Evolutionary conservation across 2,888 invertebrate genomes (phyloP), one percentile per base, ranked within the genome.

Genomic region (Icerya purchasi): DNA sequence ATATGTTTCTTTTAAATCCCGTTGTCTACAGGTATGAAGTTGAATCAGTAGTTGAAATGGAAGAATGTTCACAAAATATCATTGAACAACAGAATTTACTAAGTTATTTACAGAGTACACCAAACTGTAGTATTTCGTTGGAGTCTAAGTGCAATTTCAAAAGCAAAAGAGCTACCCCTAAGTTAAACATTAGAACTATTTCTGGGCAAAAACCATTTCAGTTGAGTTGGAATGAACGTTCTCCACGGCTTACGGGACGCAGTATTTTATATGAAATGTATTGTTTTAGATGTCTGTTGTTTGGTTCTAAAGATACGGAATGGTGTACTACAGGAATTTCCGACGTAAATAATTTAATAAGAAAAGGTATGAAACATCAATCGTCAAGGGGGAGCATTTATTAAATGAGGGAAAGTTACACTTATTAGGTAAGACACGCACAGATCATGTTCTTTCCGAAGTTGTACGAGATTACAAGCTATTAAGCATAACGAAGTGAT

Each of bases 71-170:
- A n/a, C n/a, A n/a, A n/a, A n/a, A 19, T 49, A 50, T 49, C 20
- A 22, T 19, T 49, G 50, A 21, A 22, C 50, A 50, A 57, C 22
- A 22, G 18, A 36, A 36, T 36, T 36, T 36, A 36, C 14, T 36
- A 36, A n/a, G n/a, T n/a, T 36, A 8, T 36, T 36, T 53, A 53
- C 53, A 21, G n/a, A 53, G 53, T n/a, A 53, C n/a, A 53, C 8
- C 20, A 53, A 53, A 53, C 19, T 53, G 53, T 20, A 53, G 53
- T 53, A 53, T 53, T 21, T 53, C 53, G 10, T 19, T 22, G 22
- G 23, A 22, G 23, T 55, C 55, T 55, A 23, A n/a, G 21, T 55
- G 22, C 5, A 22, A 55, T n/a, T 55, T n/a, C 5, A 55, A 55
- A 36, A 36, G 36, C 36, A 36, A 36, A 36, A 36, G 36, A 36